phyloP scores from a whole-genome alignment of 2,797 vertebrate genomes.

The Florisuga fusca region DNA sequence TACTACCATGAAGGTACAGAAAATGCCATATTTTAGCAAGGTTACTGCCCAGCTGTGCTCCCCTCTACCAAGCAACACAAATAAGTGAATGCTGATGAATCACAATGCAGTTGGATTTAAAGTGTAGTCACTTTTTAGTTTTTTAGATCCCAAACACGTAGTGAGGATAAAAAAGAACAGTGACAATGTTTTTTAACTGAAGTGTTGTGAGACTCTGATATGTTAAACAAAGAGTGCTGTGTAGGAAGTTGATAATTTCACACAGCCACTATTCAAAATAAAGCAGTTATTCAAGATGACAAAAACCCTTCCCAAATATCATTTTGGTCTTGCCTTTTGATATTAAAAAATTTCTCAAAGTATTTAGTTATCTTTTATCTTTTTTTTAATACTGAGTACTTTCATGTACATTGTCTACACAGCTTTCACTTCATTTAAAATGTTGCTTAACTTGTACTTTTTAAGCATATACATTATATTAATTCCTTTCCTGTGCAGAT shows the following conservation, averaged over 20 bases:
- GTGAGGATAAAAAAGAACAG: neutral
- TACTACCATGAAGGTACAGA: neutral
- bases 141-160: neutral
- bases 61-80: neutral
- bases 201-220: neutral
- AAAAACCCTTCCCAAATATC: neutral
- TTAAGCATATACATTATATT: neutral
- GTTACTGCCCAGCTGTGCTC: neutral
- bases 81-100: neutral
- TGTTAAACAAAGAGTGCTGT: neutral
- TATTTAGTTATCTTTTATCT: neutral
- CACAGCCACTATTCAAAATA: neutral
- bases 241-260: neutral
- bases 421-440: neutral
- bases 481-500: neutral
- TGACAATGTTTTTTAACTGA: neutral
- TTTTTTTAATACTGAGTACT: neutral
- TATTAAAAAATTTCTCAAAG: neutral
- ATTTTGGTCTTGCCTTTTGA: neutral
- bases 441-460: neutral
- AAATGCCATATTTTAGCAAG: neutral
- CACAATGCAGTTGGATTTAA: neutral
- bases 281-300: neutral
- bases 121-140: neutral
- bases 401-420: neutral